These are phyloP conservation scores for Gymnoscelis rufifasciata DNA, from an alignment of 2,888 invertebrate genomes.

Conservation along the genomic window DNA sequence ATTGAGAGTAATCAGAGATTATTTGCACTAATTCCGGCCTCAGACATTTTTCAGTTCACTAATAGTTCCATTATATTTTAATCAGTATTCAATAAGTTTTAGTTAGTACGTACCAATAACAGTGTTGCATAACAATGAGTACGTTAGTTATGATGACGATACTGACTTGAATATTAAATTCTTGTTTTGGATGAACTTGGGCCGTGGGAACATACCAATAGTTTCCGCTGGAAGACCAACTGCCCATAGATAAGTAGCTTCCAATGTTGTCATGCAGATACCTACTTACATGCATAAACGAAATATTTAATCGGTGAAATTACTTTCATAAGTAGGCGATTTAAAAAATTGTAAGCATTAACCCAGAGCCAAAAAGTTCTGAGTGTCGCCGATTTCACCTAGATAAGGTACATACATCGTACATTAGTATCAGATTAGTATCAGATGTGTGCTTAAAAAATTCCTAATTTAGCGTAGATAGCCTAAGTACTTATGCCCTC, in stretches of 20 bases:
- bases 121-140: conserved; percentile 38
- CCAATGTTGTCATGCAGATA: background rate
- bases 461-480: too few relatives aligned
- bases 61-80: conserved; percentile 6
- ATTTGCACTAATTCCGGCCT: too few relatives aligned
- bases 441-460: too few relatives aligned
- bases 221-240: conserved; percentile 24
- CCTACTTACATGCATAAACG: background rate
- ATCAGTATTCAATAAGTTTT: conserved; percentile 28
- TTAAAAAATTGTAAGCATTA: too few relatives aligned
- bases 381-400: too few relatives aligned
- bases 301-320: too few relatives aligned
- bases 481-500: too few relatives aligned
- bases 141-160: conserved; percentile 36
- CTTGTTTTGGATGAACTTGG: conserved; percentile 30
- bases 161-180: conserved; percentile 40
- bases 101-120: conserved; percentile 16
- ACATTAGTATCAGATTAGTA: too few relatives aligned
- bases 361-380: too few relatives aligned
- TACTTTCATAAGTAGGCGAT: too few relatives aligned
- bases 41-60: too few relatives aligned
- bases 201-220: conserved; percentile 33
- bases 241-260: background rate
- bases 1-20: background rate
- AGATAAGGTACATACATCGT: too few relatives aligned